Conservation (phyloP, 2,888 invertebrate genomes). For the Philereme vetulata region DNA sequence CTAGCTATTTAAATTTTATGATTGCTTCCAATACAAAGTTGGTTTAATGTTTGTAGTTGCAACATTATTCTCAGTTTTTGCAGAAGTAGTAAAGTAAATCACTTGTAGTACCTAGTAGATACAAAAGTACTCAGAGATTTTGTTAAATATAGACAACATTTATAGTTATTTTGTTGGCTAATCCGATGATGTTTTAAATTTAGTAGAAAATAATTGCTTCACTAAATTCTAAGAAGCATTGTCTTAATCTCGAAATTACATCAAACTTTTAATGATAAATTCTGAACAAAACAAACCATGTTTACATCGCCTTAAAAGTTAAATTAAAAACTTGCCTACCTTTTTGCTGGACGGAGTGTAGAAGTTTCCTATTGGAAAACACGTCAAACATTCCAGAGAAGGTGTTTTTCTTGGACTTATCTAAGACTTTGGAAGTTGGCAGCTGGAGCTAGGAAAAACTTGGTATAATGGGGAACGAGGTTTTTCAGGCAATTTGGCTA, state of each 20-base stretch:
- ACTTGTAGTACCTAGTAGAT: not conserved
- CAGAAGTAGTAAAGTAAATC: not conserved
- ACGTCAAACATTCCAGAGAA: conserved; percentile 38
- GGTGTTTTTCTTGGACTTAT: conserved; percentile 41
- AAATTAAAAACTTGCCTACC: conserved; percentile 41
- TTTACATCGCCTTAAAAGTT: conserved; percentile 33
- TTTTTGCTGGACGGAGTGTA: conserved; percentile 34
- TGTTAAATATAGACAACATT: not conserved
- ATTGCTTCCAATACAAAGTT: conserved; percentile 18
- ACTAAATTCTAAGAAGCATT: not conserved
- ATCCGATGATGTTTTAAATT: not conserved
- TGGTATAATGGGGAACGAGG: not conserved
- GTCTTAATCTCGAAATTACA: conserved; percentile 4
- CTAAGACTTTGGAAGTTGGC: conserved; percentile 35
- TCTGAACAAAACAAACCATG: conserved; percentile 2
- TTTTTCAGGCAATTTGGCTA: not conserved
- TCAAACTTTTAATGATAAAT: conserved; percentile 11
- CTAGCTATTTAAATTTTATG: conserved; percentile 4
- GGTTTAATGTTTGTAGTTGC: conserved; percentile 7
- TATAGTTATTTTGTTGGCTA: not conserved
- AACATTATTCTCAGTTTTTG: conserved; percentile 16
- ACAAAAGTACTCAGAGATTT: not conserved
- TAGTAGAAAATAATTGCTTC: not conserved
- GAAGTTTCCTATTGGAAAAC: conserved; percentile 39
- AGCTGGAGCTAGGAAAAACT: conserved; percentile 19